Evolutionary conservation across 2,113 vertebrate genomes (phyloP).

Genomic region (human): GRCh38 chr13:33364001-33364500

Average conservation of each 20-base stretch:
- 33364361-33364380: neutral
- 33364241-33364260: too few species aligned
- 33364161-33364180: neutral
- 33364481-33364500: neutral
- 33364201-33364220: too few species aligned
- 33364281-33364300: too few species aligned
- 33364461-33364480: neutral
- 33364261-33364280: too few species aligned
- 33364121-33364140: neutral
- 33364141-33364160: neutral
- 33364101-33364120: neutral
- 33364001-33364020: neutral
- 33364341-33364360: neutral
- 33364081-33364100: neutral
- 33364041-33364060: neutral
- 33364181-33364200: neutral
- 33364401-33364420: neutral
- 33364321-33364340: too few species aligned
- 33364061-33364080: slow-evolving; percentile 25
- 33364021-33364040: neutral
- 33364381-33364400: neutral
- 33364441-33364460: neutral
- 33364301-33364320: too few species aligned
- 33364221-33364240: too few species aligned
- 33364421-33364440: neutral